Evolutionary conservation across 2,797 vertebrate genomes (phyloP), one percentile per base, ranked within the genome.

Genomic region (Potorous gilbertii): DNA sequence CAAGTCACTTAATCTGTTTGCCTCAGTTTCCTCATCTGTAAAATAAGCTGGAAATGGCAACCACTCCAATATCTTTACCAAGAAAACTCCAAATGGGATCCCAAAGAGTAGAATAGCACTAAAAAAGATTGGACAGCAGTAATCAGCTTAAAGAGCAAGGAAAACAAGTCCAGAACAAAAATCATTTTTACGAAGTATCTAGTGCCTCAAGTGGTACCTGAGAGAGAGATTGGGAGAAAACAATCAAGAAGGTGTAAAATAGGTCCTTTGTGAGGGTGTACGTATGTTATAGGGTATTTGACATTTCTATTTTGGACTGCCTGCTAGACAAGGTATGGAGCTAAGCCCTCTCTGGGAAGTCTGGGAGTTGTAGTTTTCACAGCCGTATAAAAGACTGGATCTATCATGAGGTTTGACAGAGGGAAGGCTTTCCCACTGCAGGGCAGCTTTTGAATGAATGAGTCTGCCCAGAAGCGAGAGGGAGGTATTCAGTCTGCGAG

Each of bases 141-240:
- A n/a, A 55, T 89, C 90, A 90, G 57, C 92, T 91, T 56, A 94
- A 96, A 96, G 89, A 91, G 90, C 62, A 29, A 91, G 55, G 29
- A 89, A 94, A 95, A 93, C 55, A 92, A 93, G 31, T 34, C 54
- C 87, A 55, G 0, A 13, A 66, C 87, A 91, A 96, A 93, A 95
- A 87, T 91, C 31, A 93, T 87, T 46, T 62, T 92, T 56, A 40
- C 91, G 28, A 21, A 34, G 55, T 56, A 92, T 95, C 9, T 52
- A 24, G 55, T 52, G n/a, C 66, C 46, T 46, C 18, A 24, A 52
- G 52, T 81, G 40, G 50, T 56, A 97, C 93, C 1, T 57, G 55
- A 96, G n/a, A 66, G 92, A 94, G 8, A 46, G 66, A 0, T 46
- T 24, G n/a, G n/a, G 40, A 8, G 6, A 10, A 46, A 24, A n/a